Evolutionary conservation across 2,888 invertebrate genomes (phyloP), one percentile per base, ranked within the genome.

Genomic region (Harpagoxenus sublaevis): DNA sequence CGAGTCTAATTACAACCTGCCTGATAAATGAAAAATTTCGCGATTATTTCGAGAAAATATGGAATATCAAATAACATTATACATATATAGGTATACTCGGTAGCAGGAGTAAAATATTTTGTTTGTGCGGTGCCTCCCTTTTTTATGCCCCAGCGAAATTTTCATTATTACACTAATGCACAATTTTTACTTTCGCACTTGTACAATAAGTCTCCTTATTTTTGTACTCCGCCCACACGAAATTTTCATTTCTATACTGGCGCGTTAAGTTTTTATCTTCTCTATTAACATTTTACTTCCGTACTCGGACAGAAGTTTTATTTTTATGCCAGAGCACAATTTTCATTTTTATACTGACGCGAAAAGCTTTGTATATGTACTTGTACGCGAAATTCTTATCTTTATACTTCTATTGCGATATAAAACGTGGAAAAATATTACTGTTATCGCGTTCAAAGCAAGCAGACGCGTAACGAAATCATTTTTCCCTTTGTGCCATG

Each of bases 11-110:
- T 28, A 51, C 39, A 66, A 12, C 18, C 8, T 12, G 9, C 35
- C 35, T 1, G 45, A 15, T n/a, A 57, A 68, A 15, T 68, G n/a
- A 48, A 60, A 60, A 71, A 51, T n/a, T 68, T 6, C 23, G 12
- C n/a, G 23, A 70, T 79, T 70, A 71, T 71, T 23, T 18, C 3
- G 18, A 45, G 15, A 57, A 60, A 48, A 78, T 28, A 31, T n/a
- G 5, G 18, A 55, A 18, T 45, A 57, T 57, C 23, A 57, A 60
- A 55, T 55, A 55, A 78, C 42, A 55, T 78, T 35, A 57, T 31
- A 15, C 28, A 35, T 35, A 57, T 31, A 15, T 42, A 35, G 6
- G 6, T 35, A 35, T 35, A 35, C 35, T 3, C 5, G 9, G 18
- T n/a, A 42, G 42, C 2, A 4, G 10, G 3, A 57, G 10, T 23